phyloP scores from a whole-genome alignment of 1,140 invertebrate genomes.

The Medauroidea extradentata region DNA sequence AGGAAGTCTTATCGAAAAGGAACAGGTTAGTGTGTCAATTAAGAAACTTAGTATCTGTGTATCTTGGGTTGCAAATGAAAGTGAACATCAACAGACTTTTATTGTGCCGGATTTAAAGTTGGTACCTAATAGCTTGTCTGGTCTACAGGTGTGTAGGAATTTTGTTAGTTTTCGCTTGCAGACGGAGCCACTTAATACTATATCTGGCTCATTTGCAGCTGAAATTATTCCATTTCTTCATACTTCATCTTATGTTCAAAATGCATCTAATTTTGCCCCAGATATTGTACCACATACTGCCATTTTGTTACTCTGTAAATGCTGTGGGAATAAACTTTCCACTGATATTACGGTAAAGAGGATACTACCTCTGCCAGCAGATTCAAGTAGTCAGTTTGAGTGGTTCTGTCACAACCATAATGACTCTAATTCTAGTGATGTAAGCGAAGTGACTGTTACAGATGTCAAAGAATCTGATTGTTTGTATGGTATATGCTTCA shows the following conservation, averaged over 20 bases:
- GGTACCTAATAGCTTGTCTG: slow-evolving; percentile 1
- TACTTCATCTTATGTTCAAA: background rate
- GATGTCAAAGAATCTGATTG: slow-evolving; percentile 5
- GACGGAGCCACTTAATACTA: slow-evolving; percentile 2
- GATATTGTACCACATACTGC: background rate
- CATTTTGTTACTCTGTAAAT: slow-evolving; percentile 4
- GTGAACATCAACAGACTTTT: background rate
- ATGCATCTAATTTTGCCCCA: background rate
- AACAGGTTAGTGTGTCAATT: slow-evolving; percentile 4
- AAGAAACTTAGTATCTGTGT: background rate
- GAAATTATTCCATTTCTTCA: slow-evolving; percentile 7
- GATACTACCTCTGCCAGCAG: slow-evolving; percentile 9
- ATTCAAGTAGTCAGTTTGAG: background rate
- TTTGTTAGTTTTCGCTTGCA: slow-evolving; percentile 7
- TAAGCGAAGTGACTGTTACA: background rate
- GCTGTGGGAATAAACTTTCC: slow-evolving; percentile 9
- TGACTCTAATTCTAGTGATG: background rate
- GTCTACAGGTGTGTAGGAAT: slow-evolving; percentile 1
- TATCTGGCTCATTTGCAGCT: slow-evolving; percentile 6
- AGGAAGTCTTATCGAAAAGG: background rate
- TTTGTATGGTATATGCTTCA: slow-evolving; percentile 7
- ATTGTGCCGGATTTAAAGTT: background rate
- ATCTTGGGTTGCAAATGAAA: background rate
- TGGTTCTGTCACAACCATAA: slow-evolving; percentile 10
- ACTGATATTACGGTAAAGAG: background rate